A percentile compares a stretch with the other conserved stretches of the same genome.
These are phyloP conservation scores for Serilophus lunatus DNA, from an alignment of 2,113 vertebrate species.

Conservation along the genomic window DNA sequence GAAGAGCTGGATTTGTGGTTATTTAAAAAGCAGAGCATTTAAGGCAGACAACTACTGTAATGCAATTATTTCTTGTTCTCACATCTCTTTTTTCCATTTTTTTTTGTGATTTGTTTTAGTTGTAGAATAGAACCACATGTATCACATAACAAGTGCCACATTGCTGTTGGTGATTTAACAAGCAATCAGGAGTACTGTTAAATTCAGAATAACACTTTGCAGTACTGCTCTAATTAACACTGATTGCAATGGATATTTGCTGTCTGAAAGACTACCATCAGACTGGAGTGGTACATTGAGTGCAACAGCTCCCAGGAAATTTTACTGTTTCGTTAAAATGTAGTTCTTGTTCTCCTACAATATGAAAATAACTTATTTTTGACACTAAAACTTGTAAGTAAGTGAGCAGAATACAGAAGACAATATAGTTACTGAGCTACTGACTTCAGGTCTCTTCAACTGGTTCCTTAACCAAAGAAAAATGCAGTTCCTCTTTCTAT, in stretches of 20 bases:
- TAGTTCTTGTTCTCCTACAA: not conserved
- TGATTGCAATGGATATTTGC: conserved; percentile 41
- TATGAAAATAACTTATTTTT: not conserved
- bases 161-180: conserved; percentile 51
- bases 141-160: conserved; percentile 30
- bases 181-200: conserved; percentile 51
- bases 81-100: conserved; percentile 8
- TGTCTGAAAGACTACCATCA: conserved; percentile 36
- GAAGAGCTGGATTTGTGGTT: not conserved
- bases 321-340: conserved; percentile 22
- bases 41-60: not conserved
- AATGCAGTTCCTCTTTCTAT: not conserved
- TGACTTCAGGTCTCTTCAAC: not conserved
- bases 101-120: conserved; percentile 38
- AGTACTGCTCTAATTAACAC: conserved; percentile 21
- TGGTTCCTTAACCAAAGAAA: not conserved
- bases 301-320: not conserved
- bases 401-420: not conserved
- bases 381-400: not conserved
- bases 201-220: conserved; percentile 31
- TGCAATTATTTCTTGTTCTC: not conserved
- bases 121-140: conserved; percentile 15
- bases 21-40: not conserved
- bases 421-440: not conserved
- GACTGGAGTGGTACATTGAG: not conserved